phyloP scores from a whole-genome alignment of 2,113 vertebrate species.

The Hemibagrus wyckioides region DNA sequence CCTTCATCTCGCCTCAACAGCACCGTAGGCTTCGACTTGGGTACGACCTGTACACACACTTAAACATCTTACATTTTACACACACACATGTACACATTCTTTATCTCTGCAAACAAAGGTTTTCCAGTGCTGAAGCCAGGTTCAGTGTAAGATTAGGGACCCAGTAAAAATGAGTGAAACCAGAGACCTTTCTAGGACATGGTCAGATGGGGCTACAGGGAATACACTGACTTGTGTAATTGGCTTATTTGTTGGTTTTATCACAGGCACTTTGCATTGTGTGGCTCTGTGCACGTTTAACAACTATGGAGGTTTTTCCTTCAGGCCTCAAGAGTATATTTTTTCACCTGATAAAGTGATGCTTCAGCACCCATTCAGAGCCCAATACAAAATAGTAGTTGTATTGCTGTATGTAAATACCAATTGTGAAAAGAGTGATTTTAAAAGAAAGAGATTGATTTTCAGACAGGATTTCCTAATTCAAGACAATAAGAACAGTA shows the following conservation, averaged over 20 bases:
- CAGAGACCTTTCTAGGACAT: not conserved
- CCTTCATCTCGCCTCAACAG: constrained; percentile 78
- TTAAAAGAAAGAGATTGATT: no score
- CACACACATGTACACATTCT: not conserved
- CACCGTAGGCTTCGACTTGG: constrained; percentile 80
- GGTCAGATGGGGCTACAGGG: not conserved
- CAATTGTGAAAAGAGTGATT: no score
- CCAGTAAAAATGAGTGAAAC: not conserved
- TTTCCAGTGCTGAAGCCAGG: not conserved
- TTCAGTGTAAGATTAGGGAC: not conserved
- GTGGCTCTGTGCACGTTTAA: not conserved
- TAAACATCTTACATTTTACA: not conserved
- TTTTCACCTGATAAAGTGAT: not conserved
- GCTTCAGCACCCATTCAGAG: not conserved
- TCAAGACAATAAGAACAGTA: not conserved
- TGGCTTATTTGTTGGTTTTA: not conserved
- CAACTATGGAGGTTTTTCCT: not conserved
- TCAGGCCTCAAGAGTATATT: no score
- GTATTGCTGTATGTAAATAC: not conserved
- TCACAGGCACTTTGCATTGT: no score
- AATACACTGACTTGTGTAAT: not conserved
- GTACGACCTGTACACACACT: constrained; percentile 65
- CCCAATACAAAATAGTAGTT: not conserved
- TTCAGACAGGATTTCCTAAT: not conserved
- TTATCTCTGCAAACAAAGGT: not conserved